phyloP scores from a whole-genome alignment of 2,888 invertebrate species.

The Dascillus cervinus region DNA sequence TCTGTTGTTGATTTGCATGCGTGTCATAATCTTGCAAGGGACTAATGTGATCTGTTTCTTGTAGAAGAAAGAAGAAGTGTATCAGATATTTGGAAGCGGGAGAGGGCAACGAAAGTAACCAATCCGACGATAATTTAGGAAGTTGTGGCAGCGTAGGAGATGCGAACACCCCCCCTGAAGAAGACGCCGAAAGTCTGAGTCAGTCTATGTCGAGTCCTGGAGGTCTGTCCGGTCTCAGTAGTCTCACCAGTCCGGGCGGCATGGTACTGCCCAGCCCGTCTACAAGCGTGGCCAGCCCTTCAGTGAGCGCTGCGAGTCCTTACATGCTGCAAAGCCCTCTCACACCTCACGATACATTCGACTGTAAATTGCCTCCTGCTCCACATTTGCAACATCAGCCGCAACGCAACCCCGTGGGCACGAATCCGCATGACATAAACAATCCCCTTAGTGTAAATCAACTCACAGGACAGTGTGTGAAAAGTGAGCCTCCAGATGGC shows the following conservation, averaged over 20 bases:
- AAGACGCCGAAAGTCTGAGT: constrained; percentile 57
- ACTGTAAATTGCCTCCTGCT: constrained; percentile 41
- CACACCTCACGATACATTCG: constrained; percentile 39
- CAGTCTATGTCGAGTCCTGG: constrained; percentile 55
- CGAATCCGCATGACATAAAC: constrained; percentile 86
- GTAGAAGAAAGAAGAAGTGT: constrained; percentile 95
- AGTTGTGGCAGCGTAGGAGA: constrained; percentile 75
- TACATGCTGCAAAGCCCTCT: constrained; percentile 48
- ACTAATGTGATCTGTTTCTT: no score
- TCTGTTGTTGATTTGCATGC: no score
- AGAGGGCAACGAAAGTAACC: constrained; percentile 55
- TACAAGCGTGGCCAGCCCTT: constrained; percentile 60
- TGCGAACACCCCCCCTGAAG: constrained; percentile 57
- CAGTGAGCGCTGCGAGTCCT: constrained; percentile 53
- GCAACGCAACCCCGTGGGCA: constrained; percentile 75
- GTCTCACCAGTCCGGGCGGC: constrained; percentile 58
- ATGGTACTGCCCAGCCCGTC: constrained; percentile 73
- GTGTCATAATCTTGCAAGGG: no score
- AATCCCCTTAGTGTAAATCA: constrained; percentile 89
- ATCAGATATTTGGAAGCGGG: constrained; percentile 88
- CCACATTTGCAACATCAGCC: constrained; percentile 41
- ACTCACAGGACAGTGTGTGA: constrained; percentile 62
- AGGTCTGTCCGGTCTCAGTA: constrained; percentile 59
- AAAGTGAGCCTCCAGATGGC: constrained; percentile 36
- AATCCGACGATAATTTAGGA: constrained; percentile 67